A percentile compares a stretch with the other conserved stretches of the same genome.
Conservation (phyloP, 2,113 vertebrate species). For the Synchiropus splendidus region DNA sequence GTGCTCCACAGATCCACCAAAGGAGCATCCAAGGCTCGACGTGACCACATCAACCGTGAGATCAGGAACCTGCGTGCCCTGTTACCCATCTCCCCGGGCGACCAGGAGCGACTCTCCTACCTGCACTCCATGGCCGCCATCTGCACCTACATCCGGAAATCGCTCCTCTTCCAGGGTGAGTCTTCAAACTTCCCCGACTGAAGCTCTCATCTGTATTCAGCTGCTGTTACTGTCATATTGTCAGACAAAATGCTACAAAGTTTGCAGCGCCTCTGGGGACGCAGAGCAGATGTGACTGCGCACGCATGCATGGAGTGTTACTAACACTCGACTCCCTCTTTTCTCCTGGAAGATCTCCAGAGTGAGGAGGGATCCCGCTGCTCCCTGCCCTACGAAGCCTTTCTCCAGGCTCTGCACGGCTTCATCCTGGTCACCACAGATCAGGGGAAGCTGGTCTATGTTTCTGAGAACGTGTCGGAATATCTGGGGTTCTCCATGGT, state of each 20-base stretch:
- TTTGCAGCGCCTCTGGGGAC: conserved; percentile 2
- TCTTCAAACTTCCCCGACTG: neutral
- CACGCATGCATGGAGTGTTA: conserved; percentile 10
- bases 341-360: conserved; percentile 25
- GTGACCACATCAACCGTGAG: conserved; percentile 78
- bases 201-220: conserved; percentile 3
- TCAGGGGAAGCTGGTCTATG: conserved; percentile 66
- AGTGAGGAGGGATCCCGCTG: conserved; percentile 2
- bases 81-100: conserved; percentile 62
- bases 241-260: conserved; percentile 1
- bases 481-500: conserved; percentile 76
- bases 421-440: conserved; percentile 68
- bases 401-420: conserved; percentile 69
- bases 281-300: conserved; percentile 8
- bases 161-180: conserved; percentile 52
- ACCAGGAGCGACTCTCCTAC: conserved; percentile 78
- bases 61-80: conserved; percentile 72
- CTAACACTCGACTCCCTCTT: conserved; percentile 8
- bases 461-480: conserved; percentile 74
- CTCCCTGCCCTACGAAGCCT: conserved; percentile 42
- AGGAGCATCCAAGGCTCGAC: conserved; percentile 77
- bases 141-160: conserved; percentile 70
- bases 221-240: neutral
- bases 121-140: conserved; percentile 80
- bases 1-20: conserved; percentile 75